phyloP scores from a whole-genome alignment of 2,113 vertebrate species.

The Python bivittatus region DNA sequence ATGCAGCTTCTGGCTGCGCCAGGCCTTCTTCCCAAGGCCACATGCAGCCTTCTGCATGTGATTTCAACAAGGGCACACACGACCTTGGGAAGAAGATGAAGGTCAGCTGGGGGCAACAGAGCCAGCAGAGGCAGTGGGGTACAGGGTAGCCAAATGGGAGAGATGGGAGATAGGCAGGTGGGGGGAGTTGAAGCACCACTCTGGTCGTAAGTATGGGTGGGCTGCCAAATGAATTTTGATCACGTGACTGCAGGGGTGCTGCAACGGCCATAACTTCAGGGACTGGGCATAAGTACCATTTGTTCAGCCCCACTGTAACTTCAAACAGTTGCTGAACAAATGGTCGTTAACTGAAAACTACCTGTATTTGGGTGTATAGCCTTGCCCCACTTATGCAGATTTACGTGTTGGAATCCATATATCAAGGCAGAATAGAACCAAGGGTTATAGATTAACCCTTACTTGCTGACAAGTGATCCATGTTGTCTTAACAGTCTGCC shows the following conservation, averaged over 20 bases:
- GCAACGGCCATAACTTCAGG: background rate
- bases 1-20: too few species aligned
- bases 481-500: background rate
- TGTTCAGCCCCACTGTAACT: background rate
- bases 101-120: too few species aligned
- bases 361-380: background rate
- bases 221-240: background rate
- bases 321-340: background rate
- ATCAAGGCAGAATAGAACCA: background rate
- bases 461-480: background rate
- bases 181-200: background rate
- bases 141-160: background rate
- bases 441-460: background rate
- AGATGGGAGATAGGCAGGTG: background rate
- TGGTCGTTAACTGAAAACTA: background rate
- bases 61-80: too few species aligned
- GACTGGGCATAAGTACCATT: background rate
- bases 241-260: background rate
- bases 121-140: background rate
- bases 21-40: too few species aligned
- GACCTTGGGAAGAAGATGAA: too few species aligned
- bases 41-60: too few species aligned
- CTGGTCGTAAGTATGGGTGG: background rate
- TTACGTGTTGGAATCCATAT: background rate
- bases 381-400: background rate